phyloP scores from a whole-genome alignment of 2,113 vertebrate genomes.

The Sterna hirundo region DNA sequence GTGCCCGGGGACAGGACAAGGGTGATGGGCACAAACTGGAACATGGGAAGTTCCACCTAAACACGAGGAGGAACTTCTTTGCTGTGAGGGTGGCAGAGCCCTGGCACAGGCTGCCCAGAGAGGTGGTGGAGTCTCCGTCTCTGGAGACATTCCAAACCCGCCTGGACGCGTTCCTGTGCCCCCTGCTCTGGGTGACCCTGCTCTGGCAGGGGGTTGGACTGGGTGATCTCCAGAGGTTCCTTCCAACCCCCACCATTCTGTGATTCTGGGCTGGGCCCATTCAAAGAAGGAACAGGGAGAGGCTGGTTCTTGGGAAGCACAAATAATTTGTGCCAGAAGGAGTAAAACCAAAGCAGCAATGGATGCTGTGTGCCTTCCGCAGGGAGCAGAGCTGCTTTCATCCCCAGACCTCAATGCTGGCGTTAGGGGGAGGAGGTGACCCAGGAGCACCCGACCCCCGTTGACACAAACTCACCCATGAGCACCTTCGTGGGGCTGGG shows the following conservation, averaged over 20 bases:
- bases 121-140: background rate
- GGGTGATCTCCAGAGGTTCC: background rate
- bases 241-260: background rate
- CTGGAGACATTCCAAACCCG: too few species aligned
- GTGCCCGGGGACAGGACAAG: background rate
- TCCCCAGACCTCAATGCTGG: too few species aligned
- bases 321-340: background rate
- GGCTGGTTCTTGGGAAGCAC: background rate
- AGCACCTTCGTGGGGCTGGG: background rate
- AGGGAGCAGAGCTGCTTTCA: background rate
- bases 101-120: too few species aligned
- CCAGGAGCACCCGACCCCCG: background rate
- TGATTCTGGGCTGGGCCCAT: background rate
- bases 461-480: background rate
- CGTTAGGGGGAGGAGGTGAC: background rate
- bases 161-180: background rate
- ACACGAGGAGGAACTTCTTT: too few species aligned
- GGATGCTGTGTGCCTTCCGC: background rate
- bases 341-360: background rate
- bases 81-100: too few species aligned
- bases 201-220: background rate
- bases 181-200: background rate
- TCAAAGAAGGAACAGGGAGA: background rate
- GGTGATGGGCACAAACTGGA: too few species aligned
- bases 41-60: too few species aligned